A percentile compares a stretch with the other conserved stretches of the same genome.
Evolutionary conservation across 2,113 vertebrate species (phyloP).

Genomic region (Motacilla alba): DNA sequence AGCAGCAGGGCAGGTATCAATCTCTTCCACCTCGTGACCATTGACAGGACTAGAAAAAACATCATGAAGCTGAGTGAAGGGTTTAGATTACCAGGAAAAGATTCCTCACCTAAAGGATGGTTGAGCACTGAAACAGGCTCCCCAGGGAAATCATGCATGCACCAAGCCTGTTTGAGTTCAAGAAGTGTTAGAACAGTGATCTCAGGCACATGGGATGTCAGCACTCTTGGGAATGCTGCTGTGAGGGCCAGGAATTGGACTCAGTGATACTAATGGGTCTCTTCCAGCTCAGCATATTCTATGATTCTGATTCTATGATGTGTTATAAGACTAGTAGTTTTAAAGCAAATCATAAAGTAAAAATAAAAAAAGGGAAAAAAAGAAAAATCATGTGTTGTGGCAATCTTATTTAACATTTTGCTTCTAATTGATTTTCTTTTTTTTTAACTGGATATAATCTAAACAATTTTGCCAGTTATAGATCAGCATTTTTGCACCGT

Average conservation of each 20-base stretch:
- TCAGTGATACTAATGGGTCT: not conserved
- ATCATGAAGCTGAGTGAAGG: not conserved
- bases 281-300: not conserved
- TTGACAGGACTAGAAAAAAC: not conserved
- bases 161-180: not conserved
- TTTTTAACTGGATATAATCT: not conserved
- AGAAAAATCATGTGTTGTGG: not conserved
- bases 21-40: not conserved
- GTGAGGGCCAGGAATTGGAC: not conserved
- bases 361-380: not conserved
- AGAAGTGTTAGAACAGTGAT: not conserved
- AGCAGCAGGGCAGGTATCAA: accelerated
- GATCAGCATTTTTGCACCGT: not conserved
- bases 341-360: not conserved
- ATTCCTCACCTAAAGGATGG: not conserved
- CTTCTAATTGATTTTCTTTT: not conserved
- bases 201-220: not conserved
- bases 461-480: not conserved
- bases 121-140: not conserved
- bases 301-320: not conserved
- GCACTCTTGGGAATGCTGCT: not conserved
- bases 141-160: not conserved
- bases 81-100: not conserved
- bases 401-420: not conserved
- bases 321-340: not conserved